Evolutionary conservation across 2,113 vertebrate genomes (phyloP).

Genomic region (Elgaria multicarinata): DNA sequence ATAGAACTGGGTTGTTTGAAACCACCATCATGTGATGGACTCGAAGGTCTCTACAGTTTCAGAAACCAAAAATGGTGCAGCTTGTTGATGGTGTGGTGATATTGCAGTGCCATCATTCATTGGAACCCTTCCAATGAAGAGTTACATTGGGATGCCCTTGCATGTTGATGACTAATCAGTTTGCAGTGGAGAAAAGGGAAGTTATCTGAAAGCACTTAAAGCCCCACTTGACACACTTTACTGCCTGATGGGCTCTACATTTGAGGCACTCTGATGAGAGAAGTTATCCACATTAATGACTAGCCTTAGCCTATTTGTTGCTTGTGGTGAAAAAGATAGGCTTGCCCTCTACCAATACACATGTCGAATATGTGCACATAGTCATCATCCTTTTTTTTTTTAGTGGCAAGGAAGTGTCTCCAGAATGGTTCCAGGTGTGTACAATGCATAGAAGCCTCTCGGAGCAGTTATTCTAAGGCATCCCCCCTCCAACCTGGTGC

Average conservation of each 20-base stretch:
- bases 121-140: neutral
- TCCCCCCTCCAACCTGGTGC: no score
- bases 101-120: neutral
- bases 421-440: neutral
- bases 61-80: neutral
- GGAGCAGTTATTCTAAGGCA: neutral
- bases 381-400: neutral
- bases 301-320: neutral
- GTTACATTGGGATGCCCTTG: neutral
- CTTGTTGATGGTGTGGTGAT: neutral
- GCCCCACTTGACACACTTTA: neutral
- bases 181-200: neutral
- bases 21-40: neutral
- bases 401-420: neutral
- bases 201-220: neutral
- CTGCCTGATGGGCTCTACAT: neutral
- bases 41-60: neutral
- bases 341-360: neutral
- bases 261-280: neutral
- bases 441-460: neutral
- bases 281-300: neutral
- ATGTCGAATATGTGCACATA: neutral
- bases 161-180: neutral
- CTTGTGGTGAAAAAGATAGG: neutral
- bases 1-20: neutral